These are phyloP conservation scores for Herpailurus yagouaroundi DNA, from an alignment of 2,113 vertebrate genomes.

Conservation along the genomic window DNA sequence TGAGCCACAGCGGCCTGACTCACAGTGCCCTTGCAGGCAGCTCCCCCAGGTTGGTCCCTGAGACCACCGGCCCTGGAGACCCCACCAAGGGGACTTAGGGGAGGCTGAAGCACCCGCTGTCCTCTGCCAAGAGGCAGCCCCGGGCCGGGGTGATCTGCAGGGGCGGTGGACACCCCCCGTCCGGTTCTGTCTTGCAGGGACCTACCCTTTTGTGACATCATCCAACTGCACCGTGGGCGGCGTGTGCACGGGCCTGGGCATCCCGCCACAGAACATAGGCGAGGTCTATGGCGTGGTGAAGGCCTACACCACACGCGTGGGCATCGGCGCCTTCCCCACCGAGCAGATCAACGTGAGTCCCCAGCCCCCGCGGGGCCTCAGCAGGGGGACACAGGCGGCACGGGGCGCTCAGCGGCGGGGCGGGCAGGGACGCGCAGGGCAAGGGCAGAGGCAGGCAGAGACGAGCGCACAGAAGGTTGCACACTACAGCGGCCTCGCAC, in stretches of 20 bases:
- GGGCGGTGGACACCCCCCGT: not conserved
- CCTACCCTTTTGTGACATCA: slow-evolving; percentile 98
- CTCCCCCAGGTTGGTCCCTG: not conserved
- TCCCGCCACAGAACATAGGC: slow-evolving; percentile 94
- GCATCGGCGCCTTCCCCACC: slow-evolving; percentile 97
- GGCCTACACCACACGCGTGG: slow-evolving; percentile 96
- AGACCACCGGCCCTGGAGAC: no score
- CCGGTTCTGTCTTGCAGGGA: slow-evolving; percentile 86
- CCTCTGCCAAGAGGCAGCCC: not conserved
- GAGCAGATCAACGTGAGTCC: slow-evolving; percentile 96
- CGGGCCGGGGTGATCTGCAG: accelerated
- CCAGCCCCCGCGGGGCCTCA: not conserved
- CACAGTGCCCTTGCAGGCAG: accelerated
- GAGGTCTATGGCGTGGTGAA: slow-evolving; percentile 98
- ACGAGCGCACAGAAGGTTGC: accelerated
- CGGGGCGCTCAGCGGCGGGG: not conserved
- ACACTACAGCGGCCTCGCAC: accelerated
- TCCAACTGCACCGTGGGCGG: slow-evolving; percentile 98
- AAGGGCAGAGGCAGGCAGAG: not conserved
- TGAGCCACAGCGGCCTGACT: not conserved
- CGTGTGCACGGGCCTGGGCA: slow-evolving; percentile 95
- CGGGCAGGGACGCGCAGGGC: not conserved
- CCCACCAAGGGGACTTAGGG: accelerated
- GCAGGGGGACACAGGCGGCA: accelerated
- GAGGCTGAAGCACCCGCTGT: accelerated